Evolutionary conservation across 2,888 invertebrate species (phyloP).

Genomic region (Pterobdella sp.): DNA sequence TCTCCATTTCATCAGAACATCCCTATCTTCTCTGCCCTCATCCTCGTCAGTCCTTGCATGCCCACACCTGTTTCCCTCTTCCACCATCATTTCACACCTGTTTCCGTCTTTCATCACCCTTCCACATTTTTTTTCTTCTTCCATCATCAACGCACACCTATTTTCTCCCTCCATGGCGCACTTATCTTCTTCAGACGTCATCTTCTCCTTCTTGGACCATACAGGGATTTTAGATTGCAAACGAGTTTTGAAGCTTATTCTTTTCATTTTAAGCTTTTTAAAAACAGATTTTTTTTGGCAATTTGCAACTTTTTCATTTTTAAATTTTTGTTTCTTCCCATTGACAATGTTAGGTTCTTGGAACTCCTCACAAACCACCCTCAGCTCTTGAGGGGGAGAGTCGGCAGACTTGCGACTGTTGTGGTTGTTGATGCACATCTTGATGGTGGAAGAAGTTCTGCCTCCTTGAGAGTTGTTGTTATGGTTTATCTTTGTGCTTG

Average conservation of each 20-base stretch:
- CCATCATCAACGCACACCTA: neutral
- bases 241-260: neutral
- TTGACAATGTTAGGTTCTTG: neutral
- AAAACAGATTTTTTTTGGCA: neutral
- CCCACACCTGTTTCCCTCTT: neutral
- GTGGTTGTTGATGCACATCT: neutral
- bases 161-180: neutral
- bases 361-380: neutral
- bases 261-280: conserved; percentile 7
- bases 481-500: neutral
- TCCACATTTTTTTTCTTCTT: neutral
- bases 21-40: neutral
- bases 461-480: conserved; percentile 14
- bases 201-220: neutral
- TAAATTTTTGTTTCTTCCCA: neutral
- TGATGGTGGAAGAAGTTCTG: neutral
- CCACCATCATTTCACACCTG: neutral
- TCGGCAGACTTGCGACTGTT: neutral
- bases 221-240: neutral
- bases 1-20: neutral
- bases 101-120: neutral
- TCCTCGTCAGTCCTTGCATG: conserved; percentile 1
- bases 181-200: neutral
- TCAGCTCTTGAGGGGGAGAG: neutral
- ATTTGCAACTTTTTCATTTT: too few species aligned